Base-by-base conservation (phyloP, 2,797 vertebrate genomes). In the Enteromius unitaeniatus region DNA sequence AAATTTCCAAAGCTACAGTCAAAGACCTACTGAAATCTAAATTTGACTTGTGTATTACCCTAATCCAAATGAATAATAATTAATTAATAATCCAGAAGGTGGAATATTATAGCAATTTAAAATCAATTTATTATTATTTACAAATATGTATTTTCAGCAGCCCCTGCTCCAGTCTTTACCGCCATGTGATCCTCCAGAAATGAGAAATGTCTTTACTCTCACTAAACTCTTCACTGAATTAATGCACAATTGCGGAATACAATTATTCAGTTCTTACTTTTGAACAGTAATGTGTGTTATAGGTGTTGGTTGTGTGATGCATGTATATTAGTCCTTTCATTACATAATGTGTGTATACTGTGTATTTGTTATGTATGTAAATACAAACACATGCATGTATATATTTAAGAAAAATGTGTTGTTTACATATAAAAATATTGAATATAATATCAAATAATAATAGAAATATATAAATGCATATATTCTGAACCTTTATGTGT, bases 21-120 rank as follows among this genome's bases (percentile, higher is more conserved):
- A 51, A 74, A 72, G 15, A 51, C 28, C 17, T 73, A 28, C 11
- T 73, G 70, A 53, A 74, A 74, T 53, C 9, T 21, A 34, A 53
- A 74, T 53, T 53, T 19, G 4, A 51, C 4, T 51, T 74, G 19
- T 49, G 3, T 51, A 11, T 51, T 31, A 31, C 9, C 26, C 19
- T 28, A 19, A 11, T 49, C 15, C 2, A 10, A 49, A 40, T 40
- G 9, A 40, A 40, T 40, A 40, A 40, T 40, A 40, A 10, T 9
- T 40, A 9, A 40, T 40, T 40, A 40, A 40, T 40, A 40, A 47
- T 28, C 28, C 15, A 28, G 15, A 14, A n/a, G 40, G 42, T 65
- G 7, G 15, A 34, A 65, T 17, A 26, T 14, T 60, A 28, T 8
- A 65, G 7, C 62, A 4, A 65, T 65, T 65, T 17, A 34, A 34